Conservation (phyloP, 2,797 vertebrate species). For the Enteromius treurensis region DNA sequence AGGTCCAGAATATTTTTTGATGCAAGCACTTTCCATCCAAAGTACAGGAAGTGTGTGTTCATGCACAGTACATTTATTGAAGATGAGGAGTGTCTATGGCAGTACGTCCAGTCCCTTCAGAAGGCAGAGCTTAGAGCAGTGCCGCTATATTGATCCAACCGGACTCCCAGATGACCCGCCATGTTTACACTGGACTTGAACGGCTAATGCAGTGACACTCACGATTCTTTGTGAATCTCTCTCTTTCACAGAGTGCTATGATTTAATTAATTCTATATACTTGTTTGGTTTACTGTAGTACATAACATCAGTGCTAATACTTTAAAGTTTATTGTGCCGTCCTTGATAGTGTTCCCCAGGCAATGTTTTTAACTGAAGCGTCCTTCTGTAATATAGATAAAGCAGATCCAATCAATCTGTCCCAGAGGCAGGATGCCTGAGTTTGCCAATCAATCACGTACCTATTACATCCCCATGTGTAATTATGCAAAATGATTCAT, state of each 20-base stretch:
- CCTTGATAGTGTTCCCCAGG: neutral
- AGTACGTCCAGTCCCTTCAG: constrained; percentile 16
- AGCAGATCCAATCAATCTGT: constrained; percentile 17
- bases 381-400: constrained; percentile 13
- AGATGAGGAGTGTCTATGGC: constrained; percentile 14
- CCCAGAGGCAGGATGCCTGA: neutral
- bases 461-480: neutral
- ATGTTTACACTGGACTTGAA: constrained; percentile 58
- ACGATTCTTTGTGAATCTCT: constrained; percentile 4
- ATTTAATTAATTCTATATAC: neutral
- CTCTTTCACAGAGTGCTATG: neutral
- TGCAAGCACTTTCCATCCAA: neutral
- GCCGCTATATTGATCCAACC: constrained; percentile 42
- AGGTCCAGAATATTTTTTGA: neutral
- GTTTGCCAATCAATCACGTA: constrained; percentile 8
- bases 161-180: constrained; percentile 48
- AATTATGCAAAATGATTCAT: constrained; percentile 15
- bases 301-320: neutral
- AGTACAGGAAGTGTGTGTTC: neutral
- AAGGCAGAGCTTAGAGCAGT: constrained; percentile 34
- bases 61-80: neutral
- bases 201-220: constrained; percentile 54
- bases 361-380: neutral
- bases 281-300: constrained; percentile 16
- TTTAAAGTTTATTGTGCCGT: neutral